Base-by-base conservation (phyloP, 2,888 invertebrate genomes). In the Trissolcus japonicus region DNA sequence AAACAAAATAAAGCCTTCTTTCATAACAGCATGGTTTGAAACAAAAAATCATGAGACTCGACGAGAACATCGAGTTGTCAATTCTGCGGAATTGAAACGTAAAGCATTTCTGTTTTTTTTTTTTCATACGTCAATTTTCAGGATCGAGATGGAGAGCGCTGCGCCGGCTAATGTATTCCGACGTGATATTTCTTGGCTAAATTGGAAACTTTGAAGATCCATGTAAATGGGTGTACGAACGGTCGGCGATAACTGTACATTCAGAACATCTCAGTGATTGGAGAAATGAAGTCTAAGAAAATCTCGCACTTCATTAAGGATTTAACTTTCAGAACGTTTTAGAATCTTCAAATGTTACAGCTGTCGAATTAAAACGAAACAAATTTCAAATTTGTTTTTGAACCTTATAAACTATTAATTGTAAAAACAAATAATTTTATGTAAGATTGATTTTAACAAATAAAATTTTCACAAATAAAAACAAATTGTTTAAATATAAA, bases 181-280 rank as follows among this genome's bases (percentile, higher is more conserved):
- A 25, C 65, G 41, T 14, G 73, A 73, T 73, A 73, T 73, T 73
- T 73, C 66, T 25, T 55, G 48, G 66, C 41, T 65, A 66, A 73
- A 73, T 73, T 66, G 65, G 73, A 65, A 73, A 60, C 66, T 59
- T 21, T 55, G 35, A 66, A 73, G 73, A 66, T 66, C 21, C 65
- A 55, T 66, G 65, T 73, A 66, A 62, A 71, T 63, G 61, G n/a
- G 46, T 46, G 51, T 48, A 56, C 9, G 41, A 56, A 56, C 50
- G n/a, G 40, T 29, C 25, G 9, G 41, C 71, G 71, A 72, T 72
- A 71, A 71, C 71, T 63, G 71, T 72, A 72, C 63, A 59, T 63
- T 71, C 9, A 35, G 35, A 35, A 35, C 35, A 35, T 35, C 51
- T n/a, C 68, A 50, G 54, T 51, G 53, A 63, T 59, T 54, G 41